These are phyloP conservation scores for Brachyistius frenatus DNA, from an alignment of 2,113 vertebrate species.

Conservation along the genomic window DNA sequence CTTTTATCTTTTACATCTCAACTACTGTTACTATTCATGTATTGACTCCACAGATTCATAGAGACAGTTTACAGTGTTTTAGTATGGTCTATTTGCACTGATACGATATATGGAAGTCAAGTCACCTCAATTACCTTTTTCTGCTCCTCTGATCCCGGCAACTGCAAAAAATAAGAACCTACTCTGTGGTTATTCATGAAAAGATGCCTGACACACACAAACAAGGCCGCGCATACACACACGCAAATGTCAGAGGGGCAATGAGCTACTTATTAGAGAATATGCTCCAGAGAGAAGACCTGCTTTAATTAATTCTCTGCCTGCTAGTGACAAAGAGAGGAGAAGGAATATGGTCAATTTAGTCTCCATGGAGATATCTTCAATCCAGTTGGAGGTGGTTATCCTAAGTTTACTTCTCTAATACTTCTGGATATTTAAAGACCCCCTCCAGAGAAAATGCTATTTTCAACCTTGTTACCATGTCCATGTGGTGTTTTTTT, in stretches of 20 bases:
- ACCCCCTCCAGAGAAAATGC: too few species aligned
- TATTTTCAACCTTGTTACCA: neutral
- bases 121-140: slow-evolving; percentile 30
- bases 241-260: slow-evolving; percentile 75
- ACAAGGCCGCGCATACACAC: slow-evolving; percentile 33
- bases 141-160: slow-evolving; percentile 21
- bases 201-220: slow-evolving; percentile 24
- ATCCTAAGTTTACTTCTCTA: slow-evolving; percentile 17
- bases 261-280: slow-evolving; percentile 82
- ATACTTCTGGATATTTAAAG: neutral
- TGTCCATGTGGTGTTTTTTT: too few species aligned
- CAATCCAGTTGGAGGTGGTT: slow-evolving; percentile 11
- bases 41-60: neutral
- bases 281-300: slow-evolving; percentile 66
- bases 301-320: slow-evolving; percentile 80
- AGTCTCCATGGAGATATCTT: slow-evolving; percentile 62
- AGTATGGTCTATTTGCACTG: slow-evolving; percentile 5
- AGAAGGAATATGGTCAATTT: slow-evolving; percentile 61
- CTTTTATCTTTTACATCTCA: slow-evolving; percentile 3
- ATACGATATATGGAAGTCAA: slow-evolving; percentile 31
- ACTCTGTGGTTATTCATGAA: slow-evolving; percentile 50
- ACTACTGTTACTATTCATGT: neutral
- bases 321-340: slow-evolving; percentile 65
- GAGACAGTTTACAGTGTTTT: neutral
- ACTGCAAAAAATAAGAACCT: slow-evolving; percentile 16